phyloP scores from a whole-genome alignment of 2,113 vertebrate species.

The Clarias gariepinus region DNA sequence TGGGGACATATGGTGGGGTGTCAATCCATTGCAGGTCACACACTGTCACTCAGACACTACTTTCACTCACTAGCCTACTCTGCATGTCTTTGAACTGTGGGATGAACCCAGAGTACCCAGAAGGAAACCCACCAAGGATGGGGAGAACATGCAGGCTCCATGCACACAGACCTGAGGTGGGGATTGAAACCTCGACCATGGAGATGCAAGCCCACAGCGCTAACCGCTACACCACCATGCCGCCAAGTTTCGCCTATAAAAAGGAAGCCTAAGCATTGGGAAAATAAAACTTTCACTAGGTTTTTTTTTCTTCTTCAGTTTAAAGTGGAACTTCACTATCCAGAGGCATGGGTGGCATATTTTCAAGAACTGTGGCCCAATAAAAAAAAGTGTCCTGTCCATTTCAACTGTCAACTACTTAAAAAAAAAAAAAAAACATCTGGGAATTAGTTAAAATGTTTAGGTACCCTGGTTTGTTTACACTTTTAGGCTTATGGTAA shows the following conservation, averaged over 20 bases:
- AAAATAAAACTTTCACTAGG: background rate
- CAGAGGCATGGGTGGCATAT: background rate
- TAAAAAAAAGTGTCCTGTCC: background rate
- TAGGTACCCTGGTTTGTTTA: background rate
- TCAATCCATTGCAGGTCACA: too few relatives aligned
- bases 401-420: background rate
- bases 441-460: background rate
- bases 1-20: too few relatives aligned
- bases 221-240: too few relatives aligned
- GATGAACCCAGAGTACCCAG: too few relatives aligned
- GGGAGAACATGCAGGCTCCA: too few relatives aligned
- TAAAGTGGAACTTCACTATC: background rate
- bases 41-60: too few relatives aligned
- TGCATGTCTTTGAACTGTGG: too few relatives aligned
- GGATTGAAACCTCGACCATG: too few relatives aligned
- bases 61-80: too few relatives aligned
- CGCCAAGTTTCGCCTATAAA: background rate
- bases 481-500: background rate
- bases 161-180: too few relatives aligned
- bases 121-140: too few relatives aligned
- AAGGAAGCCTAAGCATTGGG: constrained; percentile 7
- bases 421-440: background rate
- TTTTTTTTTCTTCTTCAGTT: background rate
- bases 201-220: too few relatives aligned
- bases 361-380: background rate